Percentiles rank a stretch among this genome's conserved stretches.
phyloP scores from a whole-genome alignment of 2,888 invertebrate species.

The Rhamnusium bicolor region DNA sequence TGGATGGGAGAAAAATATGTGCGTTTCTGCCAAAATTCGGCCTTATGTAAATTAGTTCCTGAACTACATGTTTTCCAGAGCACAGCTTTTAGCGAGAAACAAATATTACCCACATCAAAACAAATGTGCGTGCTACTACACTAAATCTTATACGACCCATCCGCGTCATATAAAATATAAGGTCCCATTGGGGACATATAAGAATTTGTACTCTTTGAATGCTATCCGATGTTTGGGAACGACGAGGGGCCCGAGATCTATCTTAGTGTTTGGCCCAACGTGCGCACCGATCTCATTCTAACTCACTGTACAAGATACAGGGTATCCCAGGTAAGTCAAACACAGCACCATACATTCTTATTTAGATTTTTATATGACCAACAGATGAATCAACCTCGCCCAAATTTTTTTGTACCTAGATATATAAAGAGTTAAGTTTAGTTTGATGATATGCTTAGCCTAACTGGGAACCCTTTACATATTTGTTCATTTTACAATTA shows the following conservation, averaged over 20 bases:
- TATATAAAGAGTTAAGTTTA: too few relatives aligned
- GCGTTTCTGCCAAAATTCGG: too few relatives aligned
- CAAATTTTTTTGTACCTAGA: neutral
- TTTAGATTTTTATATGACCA: neutral
- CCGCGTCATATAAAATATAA: conserved; percentile 64
- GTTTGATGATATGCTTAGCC: conserved; percentile 26
- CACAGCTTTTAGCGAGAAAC: neutral
- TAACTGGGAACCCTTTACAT: conserved; percentile 42
- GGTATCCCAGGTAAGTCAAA: conserved; percentile 38
- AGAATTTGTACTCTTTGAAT: conserved; percentile 83
- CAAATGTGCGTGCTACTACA: conserved; percentile 34
- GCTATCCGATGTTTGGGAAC: conserved; percentile 66
- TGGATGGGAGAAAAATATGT: too few relatives aligned
- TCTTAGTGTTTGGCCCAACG: conserved; percentile 59
- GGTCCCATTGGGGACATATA: conserved; percentile 67
- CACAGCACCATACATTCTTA: conserved; percentile 21
- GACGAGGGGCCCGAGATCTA: conserved; percentile 63
- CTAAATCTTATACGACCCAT: conserved; percentile 49
- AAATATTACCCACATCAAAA: neutral
- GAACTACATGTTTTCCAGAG: too few relatives aligned
- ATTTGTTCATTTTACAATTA: conserved; percentile 60
- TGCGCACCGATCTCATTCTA: conserved; percentile 60
- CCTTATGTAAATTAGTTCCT: too few relatives aligned
- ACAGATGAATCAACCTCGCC: neutral
- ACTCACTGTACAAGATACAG: conserved; percentile 63